A percentile compares a stretch with the other conserved stretches of the same genome.
Conservation (phyloP, 2,113 vertebrate species). For the Nycticebus coucang region DNA sequence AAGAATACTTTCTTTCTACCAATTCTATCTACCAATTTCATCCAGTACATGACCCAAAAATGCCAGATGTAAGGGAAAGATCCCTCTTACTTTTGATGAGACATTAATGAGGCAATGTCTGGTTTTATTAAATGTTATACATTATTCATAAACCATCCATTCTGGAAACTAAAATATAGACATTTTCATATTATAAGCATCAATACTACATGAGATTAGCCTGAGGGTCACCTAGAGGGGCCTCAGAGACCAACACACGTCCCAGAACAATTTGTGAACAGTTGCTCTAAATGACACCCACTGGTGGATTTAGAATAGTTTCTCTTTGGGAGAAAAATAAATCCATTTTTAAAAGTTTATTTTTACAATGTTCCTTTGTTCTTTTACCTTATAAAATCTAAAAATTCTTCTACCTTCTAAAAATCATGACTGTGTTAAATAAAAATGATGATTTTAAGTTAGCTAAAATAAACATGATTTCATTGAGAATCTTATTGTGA, state of each 20-base stretch:
- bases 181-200: slow-evolving; percentile 82
- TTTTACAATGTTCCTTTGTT: slow-evolving; percentile 57
- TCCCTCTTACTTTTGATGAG: slow-evolving; percentile 73
- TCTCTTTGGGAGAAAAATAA: slow-evolving; percentile 30
- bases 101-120: slow-evolving; percentile 79
- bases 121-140: slow-evolving; percentile 79
- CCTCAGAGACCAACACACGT: slow-evolving; percentile 47
- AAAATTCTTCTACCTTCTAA: too few species aligned
- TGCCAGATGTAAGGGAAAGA: slow-evolving; percentile 64
- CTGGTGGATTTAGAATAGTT: neutral
- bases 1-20: neutral
- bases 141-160: slow-evolving; percentile 79
- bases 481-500: neutral
- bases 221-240: slow-evolving; percentile 74
- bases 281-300: slow-evolving; percentile 53
- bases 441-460: slow-evolving; percentile 40
- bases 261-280: slow-evolving; percentile 72
- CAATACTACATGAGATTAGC: slow-evolving; percentile 82
- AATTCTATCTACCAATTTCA: neutral
- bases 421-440: neutral
- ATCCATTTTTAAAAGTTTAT: slow-evolving; percentile 49
- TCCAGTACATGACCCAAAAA: slow-evolving; percentile 66
- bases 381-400: neutral
- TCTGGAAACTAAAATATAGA: slow-evolving; percentile 81
- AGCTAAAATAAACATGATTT: slow-evolving; percentile 44